phyloP scores from a whole-genome alignment of 2,888 invertebrate species.

The Nomada ferruginata region DNA sequence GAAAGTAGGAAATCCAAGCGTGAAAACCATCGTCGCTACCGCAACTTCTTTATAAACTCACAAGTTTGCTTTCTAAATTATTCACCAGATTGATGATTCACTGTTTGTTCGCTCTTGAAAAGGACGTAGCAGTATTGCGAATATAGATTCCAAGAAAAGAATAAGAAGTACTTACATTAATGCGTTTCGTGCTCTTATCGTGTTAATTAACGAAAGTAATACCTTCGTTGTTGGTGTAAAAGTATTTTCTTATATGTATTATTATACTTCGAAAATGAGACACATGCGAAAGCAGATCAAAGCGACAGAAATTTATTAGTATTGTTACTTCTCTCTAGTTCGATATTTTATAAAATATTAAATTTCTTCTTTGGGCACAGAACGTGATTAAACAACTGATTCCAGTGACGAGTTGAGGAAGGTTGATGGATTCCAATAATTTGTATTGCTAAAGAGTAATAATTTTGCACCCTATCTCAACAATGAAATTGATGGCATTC shows the following conservation, averaged over 20 bases:
- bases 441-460: neutral
- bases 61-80: slow-evolving; percentile 6
- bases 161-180: no score
- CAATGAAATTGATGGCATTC: neutral
- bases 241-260: no score
- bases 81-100: neutral
- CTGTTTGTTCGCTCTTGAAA: neutral
- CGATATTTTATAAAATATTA: no score
- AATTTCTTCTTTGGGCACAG: no score
- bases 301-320: no score
- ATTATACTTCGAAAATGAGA: no score
- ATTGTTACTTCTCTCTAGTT: no score
- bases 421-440: neutral
- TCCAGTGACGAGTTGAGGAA: neutral
- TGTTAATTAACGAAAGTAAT: no score
- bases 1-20: neutral
- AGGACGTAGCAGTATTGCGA: neutral
- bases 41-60: neutral
- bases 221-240: no score
- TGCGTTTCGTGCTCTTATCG: neutral
- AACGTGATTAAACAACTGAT: no score
- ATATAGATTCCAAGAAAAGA: neutral
- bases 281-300: no score
- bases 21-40: neutral
- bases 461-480: neutral